Conservation (phyloP, 64 coral and sea anemone species). For the Porites australiensis region DNA sequence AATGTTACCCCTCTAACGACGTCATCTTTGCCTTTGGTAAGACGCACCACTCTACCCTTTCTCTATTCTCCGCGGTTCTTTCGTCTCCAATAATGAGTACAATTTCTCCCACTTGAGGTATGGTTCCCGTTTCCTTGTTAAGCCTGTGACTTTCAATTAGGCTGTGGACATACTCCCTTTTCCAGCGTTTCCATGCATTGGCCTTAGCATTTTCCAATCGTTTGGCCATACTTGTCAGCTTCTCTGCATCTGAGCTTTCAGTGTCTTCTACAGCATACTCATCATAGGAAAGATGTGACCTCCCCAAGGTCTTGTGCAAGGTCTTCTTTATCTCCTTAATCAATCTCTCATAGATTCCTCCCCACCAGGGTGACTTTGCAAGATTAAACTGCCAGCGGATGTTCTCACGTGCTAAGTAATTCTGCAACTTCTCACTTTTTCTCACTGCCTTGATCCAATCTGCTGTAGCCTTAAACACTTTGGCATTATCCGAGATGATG, state of each 20-base stretch:
- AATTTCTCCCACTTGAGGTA: conserved; percentile 10
- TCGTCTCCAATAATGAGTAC: background rate
- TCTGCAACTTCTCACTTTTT: conserved; percentile 68
- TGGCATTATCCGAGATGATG: conserved; percentile 75
- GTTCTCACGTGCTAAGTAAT: conserved; percentile 40
- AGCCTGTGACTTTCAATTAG: conserved; percentile 78
- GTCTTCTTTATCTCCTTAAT: conserved; percentile 70
- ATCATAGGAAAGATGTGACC: conserved; percentile 26
- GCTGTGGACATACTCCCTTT: conserved; percentile 73
- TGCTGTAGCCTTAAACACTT: conserved; percentile 47
- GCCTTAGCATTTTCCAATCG: conserved; percentile 50
- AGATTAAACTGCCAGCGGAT: conserved; percentile 75
- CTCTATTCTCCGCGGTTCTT: background rate
- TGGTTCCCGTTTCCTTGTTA: conserved; percentile 45
- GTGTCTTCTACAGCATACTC: conserved; percentile 63
- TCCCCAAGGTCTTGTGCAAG: conserved; percentile 80
- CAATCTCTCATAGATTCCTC: conserved; percentile 68
- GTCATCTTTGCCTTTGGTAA: background rate
- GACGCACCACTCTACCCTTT: background rate
- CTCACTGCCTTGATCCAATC: conserved; percentile 51
- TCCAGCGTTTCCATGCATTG: conserved; percentile 70
- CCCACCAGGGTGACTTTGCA: conserved; percentile 69
- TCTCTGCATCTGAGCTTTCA: conserved; percentile 58
- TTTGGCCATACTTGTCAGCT: conserved; percentile 39
- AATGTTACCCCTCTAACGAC: background rate